These are phyloP conservation scores for Molorchus minor DNA, from an alignment of 2,888 invertebrate genomes.

Conservation along the genomic window DNA sequence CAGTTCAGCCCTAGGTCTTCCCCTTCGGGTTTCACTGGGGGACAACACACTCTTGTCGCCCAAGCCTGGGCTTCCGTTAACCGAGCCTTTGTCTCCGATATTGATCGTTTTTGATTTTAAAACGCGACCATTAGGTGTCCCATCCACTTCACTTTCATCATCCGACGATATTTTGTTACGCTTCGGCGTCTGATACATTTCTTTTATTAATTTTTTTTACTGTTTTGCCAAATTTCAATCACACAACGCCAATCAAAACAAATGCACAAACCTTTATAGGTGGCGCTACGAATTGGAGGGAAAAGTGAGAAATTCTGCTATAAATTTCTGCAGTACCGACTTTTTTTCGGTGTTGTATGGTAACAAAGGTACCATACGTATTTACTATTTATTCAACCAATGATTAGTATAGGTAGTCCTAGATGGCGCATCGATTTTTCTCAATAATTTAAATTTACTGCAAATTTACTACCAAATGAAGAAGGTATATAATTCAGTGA, in stretches of 20 bases:
- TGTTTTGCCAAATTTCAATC: slow-evolving; percentile 41
- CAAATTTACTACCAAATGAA: too few relatives aligned
- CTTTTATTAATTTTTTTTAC: slow-evolving; percentile 45
- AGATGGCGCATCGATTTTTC: too few relatives aligned
- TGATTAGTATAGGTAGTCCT: too few relatives aligned
- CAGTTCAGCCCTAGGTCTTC: slow-evolving; percentile 76
- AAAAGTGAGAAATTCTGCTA: slow-evolving; percentile 31
- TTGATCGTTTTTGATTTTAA: slow-evolving; percentile 51
- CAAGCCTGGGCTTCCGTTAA: slow-evolving; percentile 51
- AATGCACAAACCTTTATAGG: slow-evolving; percentile 45
- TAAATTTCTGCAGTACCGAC: slow-evolving; percentile 1
- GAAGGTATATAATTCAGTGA: too few relatives aligned
- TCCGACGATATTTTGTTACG: slow-evolving; percentile 44
- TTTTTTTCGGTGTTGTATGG: too few relatives aligned
- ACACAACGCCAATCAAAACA: slow-evolving; percentile 54
- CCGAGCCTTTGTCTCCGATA: slow-evolving; percentile 53
- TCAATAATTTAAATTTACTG: too few relatives aligned
- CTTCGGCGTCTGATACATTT: slow-evolving; percentile 52
- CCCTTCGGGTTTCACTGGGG: slow-evolving; percentile 66
- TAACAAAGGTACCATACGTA: too few relatives aligned
- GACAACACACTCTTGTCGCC: slow-evolving; percentile 50
- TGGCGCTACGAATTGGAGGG: slow-evolving; percentile 55
- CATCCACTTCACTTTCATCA: slow-evolving; percentile 47
- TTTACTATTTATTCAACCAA: too few relatives aligned
- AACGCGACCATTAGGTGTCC: slow-evolving; percentile 51